Conservation (phyloP, 2,888 invertebrate species). For the Ophion slaviceki region DNA sequence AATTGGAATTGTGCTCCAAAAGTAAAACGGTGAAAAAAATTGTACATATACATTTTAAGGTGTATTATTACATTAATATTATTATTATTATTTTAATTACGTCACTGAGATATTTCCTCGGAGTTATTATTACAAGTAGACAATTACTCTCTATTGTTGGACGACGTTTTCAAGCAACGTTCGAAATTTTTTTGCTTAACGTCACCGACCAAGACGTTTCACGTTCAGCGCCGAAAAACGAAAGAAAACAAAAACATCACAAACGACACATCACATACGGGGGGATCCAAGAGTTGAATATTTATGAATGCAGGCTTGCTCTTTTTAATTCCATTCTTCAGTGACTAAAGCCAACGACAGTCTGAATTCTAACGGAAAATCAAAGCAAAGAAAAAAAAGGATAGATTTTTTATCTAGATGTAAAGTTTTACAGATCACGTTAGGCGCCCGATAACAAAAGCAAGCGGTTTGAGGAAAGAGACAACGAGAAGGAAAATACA, state of each 20-base stretch:
- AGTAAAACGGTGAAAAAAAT: conserved; percentile 76
- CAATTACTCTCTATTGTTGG: conserved; percentile 63
- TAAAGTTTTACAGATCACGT: conserved; percentile 71
- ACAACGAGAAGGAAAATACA: conserved; percentile 11
- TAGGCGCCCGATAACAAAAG: conserved; percentile 70
- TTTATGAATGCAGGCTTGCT: conserved; percentile 35
- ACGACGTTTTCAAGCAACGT: conserved; percentile 40
- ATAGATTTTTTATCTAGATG: conserved; percentile 69
- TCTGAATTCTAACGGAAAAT: conserved; percentile 73
- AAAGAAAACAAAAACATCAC: conserved; percentile 8
- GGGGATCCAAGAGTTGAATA: conserved; percentile 42
- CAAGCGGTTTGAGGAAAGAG: conserved; percentile 3
- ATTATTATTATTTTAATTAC: conserved; percentile 74
- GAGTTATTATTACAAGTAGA: conserved; percentile 76
- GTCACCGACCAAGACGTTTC: conserved; percentile 30
- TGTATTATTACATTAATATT: conserved; percentile 78
- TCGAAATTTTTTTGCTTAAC: conserved; percentile 19
- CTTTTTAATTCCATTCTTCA: conserved; percentile 58
- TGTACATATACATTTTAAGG: conserved; percentile 82
- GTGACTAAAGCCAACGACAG: conserved; percentile 64
- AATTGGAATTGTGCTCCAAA: conserved; percentile 62
- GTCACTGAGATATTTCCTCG: conserved; percentile 77
- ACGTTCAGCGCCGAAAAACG: conserved; percentile 31
- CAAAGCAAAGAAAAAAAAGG: conserved; percentile 66
- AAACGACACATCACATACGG: conserved; percentile 15